Evolutionary conservation across 2,797 vertebrate genomes (phyloP).

Genomic region (Steatocranus sp.): DNA sequence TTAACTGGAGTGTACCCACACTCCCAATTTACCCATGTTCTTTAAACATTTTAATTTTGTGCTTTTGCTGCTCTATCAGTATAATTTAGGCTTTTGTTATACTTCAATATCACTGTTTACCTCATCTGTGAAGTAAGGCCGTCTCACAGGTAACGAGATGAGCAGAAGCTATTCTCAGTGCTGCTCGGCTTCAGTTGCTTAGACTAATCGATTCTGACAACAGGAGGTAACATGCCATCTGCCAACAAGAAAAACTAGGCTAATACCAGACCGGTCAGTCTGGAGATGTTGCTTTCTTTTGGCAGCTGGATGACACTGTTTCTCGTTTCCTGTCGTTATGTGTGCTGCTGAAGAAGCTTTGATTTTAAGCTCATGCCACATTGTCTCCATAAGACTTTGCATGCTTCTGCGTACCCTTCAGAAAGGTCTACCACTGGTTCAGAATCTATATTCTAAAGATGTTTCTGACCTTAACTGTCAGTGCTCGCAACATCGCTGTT

Average conservation of each 20-base stretch:
- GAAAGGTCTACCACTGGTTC: background rate
- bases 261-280: conserved; percentile 30
- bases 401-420: background rate
- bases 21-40: background rate
- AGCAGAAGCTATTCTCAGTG: conserved; percentile 36
- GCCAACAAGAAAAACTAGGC: conserved; percentile 53
- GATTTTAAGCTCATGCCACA: background rate
- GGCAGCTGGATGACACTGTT: background rate
- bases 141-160: conserved; percentile 18
- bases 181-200: conserved; percentile 39
- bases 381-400: background rate
- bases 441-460: background rate
- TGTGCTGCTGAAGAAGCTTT: background rate
- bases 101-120: background rate
- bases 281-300: background rate
- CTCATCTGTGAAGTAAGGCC: background rate
- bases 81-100: background rate
- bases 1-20: background rate
- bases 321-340: background rate
- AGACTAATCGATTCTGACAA: conserved; percentile 58
- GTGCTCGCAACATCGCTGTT: background rate
- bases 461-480: background rate
- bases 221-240: conserved; percentile 41
- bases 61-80: background rate
- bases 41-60: background rate